phyloP scores from a whole-genome alignment of 2,797 vertebrate genomes.

The Ficedula albicollis region DNA sequence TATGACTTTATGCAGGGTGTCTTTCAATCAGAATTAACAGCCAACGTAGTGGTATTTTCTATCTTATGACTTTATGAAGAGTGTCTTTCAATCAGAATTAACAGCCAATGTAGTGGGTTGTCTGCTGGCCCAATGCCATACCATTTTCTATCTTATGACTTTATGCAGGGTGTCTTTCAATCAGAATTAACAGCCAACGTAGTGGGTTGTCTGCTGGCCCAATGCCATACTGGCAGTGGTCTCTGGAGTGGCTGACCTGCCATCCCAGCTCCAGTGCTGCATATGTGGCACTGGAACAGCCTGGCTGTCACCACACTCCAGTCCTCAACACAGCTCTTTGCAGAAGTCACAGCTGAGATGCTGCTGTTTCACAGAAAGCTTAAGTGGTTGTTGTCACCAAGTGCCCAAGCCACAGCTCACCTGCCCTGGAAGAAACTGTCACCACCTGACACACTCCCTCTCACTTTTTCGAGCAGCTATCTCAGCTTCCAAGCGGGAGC shows the following conservation, averaged over 20 bases:
- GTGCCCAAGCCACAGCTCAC: neutral
- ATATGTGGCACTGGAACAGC: neutral
- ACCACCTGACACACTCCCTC: neutral
- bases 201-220: neutral
- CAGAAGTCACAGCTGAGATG: neutral
- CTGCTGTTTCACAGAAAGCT: neutral
- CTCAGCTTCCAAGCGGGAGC: neutral
- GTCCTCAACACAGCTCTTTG: neutral
- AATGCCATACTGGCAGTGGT: rapidly evolving
- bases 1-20: neutral
- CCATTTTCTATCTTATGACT: neutral
- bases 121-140: too few species aligned
- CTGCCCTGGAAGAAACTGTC: neutral
- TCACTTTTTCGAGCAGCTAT: neutral
- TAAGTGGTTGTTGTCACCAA: neutral
- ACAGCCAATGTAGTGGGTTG: too few species aligned
- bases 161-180: neutral
- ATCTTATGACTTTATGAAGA: too few species aligned
- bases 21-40: neutral
- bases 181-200: neutral
- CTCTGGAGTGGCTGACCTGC: neutral
- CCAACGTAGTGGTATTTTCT: rapidly evolving
- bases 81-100: too few species aligned
- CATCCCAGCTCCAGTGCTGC: neutral
- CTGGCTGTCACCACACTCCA: neutral